Percentiles rank a stretch among this genome's conserved stretches.
Conservation (phyloP, 2,113 vertebrate genomes). For the Hymenochirus boettgeri region DNA sequence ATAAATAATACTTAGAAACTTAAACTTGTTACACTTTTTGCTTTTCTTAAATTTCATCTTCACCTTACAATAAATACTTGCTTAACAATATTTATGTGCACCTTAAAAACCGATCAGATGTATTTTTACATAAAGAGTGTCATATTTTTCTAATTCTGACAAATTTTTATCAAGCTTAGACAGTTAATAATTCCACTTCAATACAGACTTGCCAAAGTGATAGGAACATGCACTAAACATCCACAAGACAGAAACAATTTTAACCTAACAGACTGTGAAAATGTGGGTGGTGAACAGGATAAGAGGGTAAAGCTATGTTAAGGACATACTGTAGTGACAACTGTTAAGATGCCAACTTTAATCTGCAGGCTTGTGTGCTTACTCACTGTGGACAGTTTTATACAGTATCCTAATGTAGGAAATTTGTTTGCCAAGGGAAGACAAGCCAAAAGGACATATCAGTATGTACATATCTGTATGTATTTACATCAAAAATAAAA, state of each 20-base stretch:
- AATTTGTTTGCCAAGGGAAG: slow-evolving; percentile 2
- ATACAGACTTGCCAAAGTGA: background rate
- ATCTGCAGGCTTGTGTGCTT: slow-evolving; percentile 21
- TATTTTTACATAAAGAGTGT: background rate
- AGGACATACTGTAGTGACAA: slow-evolving; percentile 33
- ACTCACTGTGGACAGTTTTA: slow-evolving; percentile 6
- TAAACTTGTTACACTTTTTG: too few species aligned
- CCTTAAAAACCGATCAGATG: background rate
- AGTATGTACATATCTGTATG: too few species aligned
- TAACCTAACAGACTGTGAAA: background rate
- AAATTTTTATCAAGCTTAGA: background rate
- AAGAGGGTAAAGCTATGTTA: slow-evolving; percentile 15
- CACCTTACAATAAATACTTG: too few species aligned
- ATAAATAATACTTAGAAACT: too few species aligned
- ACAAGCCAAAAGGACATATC: slow-evolving; percentile 1
- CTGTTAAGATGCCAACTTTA: slow-evolving; percentile 14
- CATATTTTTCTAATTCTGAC: background rate
- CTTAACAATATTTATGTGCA: too few species aligned
- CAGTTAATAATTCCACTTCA: background rate
- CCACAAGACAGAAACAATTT: background rate
- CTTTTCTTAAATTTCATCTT: too few species aligned
- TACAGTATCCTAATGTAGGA: slow-evolving; percentile 17
- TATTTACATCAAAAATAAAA: too few species aligned
- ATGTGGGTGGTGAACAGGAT: slow-evolving; percentile 20
- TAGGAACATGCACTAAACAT: slow-evolving; percentile 6